Percentiles rank a stretch among this genome's conserved stretches.
These are phyloP conservation scores for Carterocephalus palaemon DNA, from an alignment of 2,888 invertebrate genomes.

Conservation along the genomic window DNA sequence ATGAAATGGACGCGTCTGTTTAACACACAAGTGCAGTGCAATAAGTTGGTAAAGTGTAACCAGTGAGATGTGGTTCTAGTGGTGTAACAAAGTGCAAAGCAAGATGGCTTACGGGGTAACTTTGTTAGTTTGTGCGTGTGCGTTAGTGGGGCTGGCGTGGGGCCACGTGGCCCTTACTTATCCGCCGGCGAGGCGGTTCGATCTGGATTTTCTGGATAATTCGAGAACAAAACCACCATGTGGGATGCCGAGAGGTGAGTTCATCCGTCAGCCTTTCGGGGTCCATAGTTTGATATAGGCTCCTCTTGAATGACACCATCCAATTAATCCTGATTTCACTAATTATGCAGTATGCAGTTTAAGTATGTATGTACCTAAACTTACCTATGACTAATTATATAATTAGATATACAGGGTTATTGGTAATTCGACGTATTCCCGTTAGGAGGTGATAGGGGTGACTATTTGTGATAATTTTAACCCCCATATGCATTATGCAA, in stretches of 20 bases:
- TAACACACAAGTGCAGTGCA: conserved; percentile 24
- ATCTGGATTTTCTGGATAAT: conserved; percentile 95
- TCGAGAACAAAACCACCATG: conserved; percentile 93
- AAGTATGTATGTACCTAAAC: conserved; percentile 53
- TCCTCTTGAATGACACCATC: no score
- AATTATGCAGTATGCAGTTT: no score
- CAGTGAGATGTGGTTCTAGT: conserved; percentile 11
- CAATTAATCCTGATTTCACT: no score
- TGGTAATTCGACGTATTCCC: no score
- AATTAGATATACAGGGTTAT: no score
- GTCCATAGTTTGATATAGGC: no score
- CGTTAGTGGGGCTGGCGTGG: conserved; percentile 48
- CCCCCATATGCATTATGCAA: no score
- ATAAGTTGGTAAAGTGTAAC: conserved; percentile 10
- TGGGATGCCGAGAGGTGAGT: conserved; percentile 94
- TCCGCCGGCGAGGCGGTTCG: conserved; percentile 92
- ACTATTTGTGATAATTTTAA: no score
- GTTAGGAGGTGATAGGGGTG: no score
- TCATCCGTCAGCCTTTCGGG: no score
- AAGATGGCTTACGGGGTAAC: conserved; percentile 52
- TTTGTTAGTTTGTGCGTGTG: conserved; percentile 40
- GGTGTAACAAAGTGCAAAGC: conserved; percentile 8
- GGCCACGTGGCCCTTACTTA: conserved; percentile 92
- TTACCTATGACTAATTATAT: no score
- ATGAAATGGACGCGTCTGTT: conserved; percentile 13